Evolutionary conservation across 2,888 invertebrate genomes (phyloP), one percentile per base, ranked within the genome.

Genomic region (Nebria brevicollis): DNA sequence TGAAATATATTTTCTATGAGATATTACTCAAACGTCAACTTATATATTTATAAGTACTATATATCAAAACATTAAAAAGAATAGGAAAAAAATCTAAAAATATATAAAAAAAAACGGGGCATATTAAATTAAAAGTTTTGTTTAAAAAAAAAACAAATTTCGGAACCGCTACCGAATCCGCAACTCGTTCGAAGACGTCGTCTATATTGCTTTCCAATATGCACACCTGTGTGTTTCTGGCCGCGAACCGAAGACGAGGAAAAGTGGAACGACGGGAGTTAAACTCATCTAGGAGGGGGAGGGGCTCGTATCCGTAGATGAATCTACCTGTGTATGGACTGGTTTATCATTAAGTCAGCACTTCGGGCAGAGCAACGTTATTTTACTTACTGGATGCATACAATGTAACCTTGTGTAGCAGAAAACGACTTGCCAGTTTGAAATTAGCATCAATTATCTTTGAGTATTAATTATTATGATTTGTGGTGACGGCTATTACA

Each of bases 261-360:
- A 66, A 66, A 6, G 70, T 70, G 25, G 70, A 34, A 34, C 15
- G 66, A 15, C 34, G 70, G 13, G 15, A 26, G n/a, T 66, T 3
- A 70, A 70, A 15, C 11, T 26, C 26, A 20, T 13, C 25, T 15
- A 25, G 34, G 11, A 70, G 70, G 25, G 6, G 13, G 66, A 13
- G 66, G 15, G 13, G 66, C 2, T 3, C 7, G 70, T 70, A 66
- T 7, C 15, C 15, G 70, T 2, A 26, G 25, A 70, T 70, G 70
- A 25, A 70, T 70, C 70, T 70, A 70, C 70, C 70, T 70, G 70
- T 54, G 13, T 54, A 54, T 54, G 54, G 26, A 25, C 26, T 70
- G 26, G 26, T 70, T 70, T 70, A 70, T 70, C 70, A 70, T 70
- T 70, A 70, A 70, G 70, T 70, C 70, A 70, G 70, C 26, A 70